Evolutionary conservation across 2,888 invertebrate species (phyloP).

Genomic region (Hyles lineata): DNA sequence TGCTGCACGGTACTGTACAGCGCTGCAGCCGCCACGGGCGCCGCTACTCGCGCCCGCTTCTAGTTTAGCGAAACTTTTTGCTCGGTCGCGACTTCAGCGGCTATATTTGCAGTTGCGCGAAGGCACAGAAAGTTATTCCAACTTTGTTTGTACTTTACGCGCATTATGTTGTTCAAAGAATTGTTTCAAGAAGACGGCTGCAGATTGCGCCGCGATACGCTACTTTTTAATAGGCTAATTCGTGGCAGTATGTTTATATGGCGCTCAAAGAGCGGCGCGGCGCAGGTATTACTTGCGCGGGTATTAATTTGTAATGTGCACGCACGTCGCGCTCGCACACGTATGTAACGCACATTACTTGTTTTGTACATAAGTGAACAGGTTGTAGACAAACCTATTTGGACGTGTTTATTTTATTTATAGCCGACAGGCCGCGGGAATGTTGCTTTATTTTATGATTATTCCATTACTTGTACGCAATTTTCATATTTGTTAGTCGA

Average conservation of each 20-base stretch:
- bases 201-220: neutral
- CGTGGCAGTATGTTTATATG: neutral
- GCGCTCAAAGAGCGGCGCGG: slow-evolving; percentile 3
- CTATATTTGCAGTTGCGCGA: slow-evolving; percentile 7
- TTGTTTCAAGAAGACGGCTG: neutral
- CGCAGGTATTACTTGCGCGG: neutral
- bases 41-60: slow-evolving; percentile 7
- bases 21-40: neutral
- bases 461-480: neutral
- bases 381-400: slow-evolving; percentile 5
- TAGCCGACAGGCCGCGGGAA: neutral
- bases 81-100: neutral
- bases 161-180: neutral
- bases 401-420: slow-evolving; percentile 5
- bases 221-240: neutral
- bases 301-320: slow-evolving; percentile 6
- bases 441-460: neutral
- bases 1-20: neutral
- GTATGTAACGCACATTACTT: neutral
- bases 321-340: neutral
- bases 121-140: slow-evolving; percentile 4
- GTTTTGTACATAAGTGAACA: neutral
- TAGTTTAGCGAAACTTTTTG: slow-evolving; percentile 22
- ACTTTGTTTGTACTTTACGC: slow-evolving; percentile 15
- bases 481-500: neutral